Evolutionary conservation across 1,140 invertebrate species (phyloP).

Genomic region (Parasteatoda tepidariorum): DNA sequence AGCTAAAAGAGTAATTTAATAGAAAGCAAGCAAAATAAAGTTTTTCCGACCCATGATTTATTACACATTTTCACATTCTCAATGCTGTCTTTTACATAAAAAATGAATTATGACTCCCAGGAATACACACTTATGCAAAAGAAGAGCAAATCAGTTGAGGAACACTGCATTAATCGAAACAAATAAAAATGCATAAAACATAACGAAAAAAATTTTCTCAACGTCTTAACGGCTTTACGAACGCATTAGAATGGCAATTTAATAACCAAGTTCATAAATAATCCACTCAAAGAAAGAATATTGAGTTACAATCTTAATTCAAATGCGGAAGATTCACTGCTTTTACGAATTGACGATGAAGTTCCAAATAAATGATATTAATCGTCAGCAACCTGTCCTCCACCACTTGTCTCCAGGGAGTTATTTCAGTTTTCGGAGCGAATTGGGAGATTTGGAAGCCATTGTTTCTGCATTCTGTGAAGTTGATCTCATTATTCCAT

Average conservation of each 20-base stretch:
- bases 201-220: not conserved
- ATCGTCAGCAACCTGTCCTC: conserved; percentile 29
- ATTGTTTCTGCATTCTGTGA: conserved; percentile 36
- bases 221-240: not conserved
- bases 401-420: conserved; percentile 8
- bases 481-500: conserved; percentile 52
- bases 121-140: no score
- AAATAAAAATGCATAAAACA: not conserved
- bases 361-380: conserved; percentile 59
- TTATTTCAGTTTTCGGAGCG: conserved; percentile 53
- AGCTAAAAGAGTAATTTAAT: no score
- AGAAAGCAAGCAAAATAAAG: no score
- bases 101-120: no score
- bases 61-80: no score
- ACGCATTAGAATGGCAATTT: not conserved
- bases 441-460: not conserved
- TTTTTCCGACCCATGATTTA: no score
- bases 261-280: not conserved
- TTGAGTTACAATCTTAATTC: conserved; percentile 53
- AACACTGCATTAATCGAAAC: not conserved
- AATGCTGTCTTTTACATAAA: no score
- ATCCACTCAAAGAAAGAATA: conserved; percentile 17
- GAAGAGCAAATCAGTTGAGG: no score
- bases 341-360: conserved; percentile 37
- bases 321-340: not conserved